A percentile compares a stretch with the other conserved stretches of the same genome.
These are phyloP conservation scores for Rugalucina vietnamica DNA, from an alignment of 2,888 invertebrate genomes.

Conservation along the genomic window DNA sequence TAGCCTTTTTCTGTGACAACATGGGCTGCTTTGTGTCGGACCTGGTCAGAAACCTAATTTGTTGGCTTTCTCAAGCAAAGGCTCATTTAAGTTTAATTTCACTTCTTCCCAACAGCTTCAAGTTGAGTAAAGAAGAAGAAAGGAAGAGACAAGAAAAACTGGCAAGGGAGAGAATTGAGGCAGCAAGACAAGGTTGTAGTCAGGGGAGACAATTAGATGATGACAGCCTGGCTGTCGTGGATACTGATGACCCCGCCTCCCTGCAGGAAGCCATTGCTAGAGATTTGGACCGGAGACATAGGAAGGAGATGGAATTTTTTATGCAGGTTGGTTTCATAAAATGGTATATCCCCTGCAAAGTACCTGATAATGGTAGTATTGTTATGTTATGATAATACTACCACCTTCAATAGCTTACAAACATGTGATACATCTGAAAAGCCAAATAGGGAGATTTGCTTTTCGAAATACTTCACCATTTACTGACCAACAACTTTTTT, in stretches of 20 bases:
- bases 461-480: too few species aligned
- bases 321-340: slow-evolving; percentile 66
- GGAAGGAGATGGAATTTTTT: slow-evolving; percentile 72
- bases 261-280: slow-evolving; percentile 73
- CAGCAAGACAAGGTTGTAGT: slow-evolving; percentile 58
- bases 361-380: not conserved
- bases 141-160: slow-evolving; percentile 74
- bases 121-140: slow-evolving; percentile 66
- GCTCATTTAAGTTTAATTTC: too few species aligned
- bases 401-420: too few species aligned
- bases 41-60: too few species aligned
- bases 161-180: slow-evolving; percentile 76
- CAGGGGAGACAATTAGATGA: slow-evolving; percentile 49
- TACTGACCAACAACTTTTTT: too few species aligned
- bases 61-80: too few species aligned
- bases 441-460: too few species aligned
- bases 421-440: too few species aligned
- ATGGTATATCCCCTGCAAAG: not conserved
- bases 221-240: slow-evolving; percentile 60
- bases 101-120: too few species aligned
- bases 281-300: slow-evolving; percentile 75
- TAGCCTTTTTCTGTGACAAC: too few species aligned
- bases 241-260: slow-evolving; percentile 66
- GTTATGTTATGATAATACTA: too few species aligned
- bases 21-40: too few species aligned